phyloP scores from a whole-genome alignment of 2,888 invertebrate species.

The Hirtodrosophila histrioides region DNA sequence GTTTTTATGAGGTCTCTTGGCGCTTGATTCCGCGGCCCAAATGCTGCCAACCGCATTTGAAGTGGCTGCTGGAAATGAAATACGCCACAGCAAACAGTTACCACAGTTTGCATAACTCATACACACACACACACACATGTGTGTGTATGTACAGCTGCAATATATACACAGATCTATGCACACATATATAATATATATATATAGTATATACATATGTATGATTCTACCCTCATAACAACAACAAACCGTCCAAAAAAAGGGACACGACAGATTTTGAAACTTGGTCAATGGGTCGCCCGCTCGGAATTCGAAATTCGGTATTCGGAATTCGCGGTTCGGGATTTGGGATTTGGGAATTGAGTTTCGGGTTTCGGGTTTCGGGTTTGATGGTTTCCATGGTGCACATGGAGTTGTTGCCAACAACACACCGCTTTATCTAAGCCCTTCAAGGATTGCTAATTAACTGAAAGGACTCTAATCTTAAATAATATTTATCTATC shows the following conservation, averaged over 20 bases:
- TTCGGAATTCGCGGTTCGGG: slow-evolving; percentile 7
- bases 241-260: slow-evolving; percentile 14
- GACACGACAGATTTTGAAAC: slow-evolving; percentile 52
- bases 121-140: slow-evolving; percentile 17
- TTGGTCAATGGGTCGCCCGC: slow-evolving; percentile 80
- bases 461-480: too few species aligned
- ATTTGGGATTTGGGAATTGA: slow-evolving; percentile 1
- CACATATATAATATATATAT: neutral
- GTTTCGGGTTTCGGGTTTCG: too few species aligned
- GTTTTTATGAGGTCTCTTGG: slow-evolving; percentile 80
- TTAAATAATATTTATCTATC: too few species aligned
- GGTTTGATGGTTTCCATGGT: too few species aligned
- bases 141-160: slow-evolving; percentile 23
- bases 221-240: slow-evolving; percentile 4
- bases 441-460: too few species aligned
- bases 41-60: slow-evolving; percentile 79
- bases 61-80: slow-evolving; percentile 74
- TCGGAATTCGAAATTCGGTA: slow-evolving; percentile 23
- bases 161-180: slow-evolving; percentile 19
- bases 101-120: slow-evolving; percentile 72
- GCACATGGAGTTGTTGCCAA: too few species aligned
- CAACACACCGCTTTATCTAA: too few species aligned
- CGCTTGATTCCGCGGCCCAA: slow-evolving; percentile 79
- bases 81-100: slow-evolving; percentile 64
- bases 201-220: neutral